A percentile compares a stretch with the other conserved stretches of the same genome.
Evolutionary conservation across 2,888 invertebrate species (phyloP).

Genomic region (Phalangium opilio): DNA sequence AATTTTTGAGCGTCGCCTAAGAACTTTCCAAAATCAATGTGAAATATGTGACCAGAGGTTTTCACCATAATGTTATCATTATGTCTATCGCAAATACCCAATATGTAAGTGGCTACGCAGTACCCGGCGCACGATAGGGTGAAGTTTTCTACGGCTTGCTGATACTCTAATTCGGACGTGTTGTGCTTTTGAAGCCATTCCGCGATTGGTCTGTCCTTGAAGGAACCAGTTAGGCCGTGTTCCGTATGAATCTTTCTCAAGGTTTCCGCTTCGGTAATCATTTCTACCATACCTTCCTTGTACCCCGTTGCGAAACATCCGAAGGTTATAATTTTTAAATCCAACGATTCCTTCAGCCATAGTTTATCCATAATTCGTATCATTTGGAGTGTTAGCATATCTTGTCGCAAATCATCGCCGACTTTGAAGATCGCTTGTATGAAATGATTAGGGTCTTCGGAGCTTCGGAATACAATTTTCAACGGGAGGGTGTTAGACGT

Average conservation of each 20-base stretch:
- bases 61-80: conserved; percentile 99
- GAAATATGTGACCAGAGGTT: conserved; percentile 92
- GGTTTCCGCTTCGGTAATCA: conserved; percentile 88
- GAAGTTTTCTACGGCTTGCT: conserved; percentile 79
- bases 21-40: conserved; percentile 99
- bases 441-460: conserved; percentile 47
- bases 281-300: conserved; percentile 75
- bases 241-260: conserved; percentile 89
- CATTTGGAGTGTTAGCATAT: conserved; percentile 89
- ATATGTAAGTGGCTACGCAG: conserved; percentile 92
- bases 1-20: conserved; percentile 92
- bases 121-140: conserved; percentile 89
- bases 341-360: conserved; percentile 85
- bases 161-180: conserved; percentile 86
- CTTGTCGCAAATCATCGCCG: conserved; percentile 94
- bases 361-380: conserved; percentile 93
- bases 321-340: conserved; percentile 91
- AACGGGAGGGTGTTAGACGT: conserved; percentile 90
- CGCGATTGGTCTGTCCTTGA: conserved; percentile 89
- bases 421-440: conserved; percentile 83
- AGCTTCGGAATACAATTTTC: conserved; percentile 74
- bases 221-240: conserved; percentile 77
- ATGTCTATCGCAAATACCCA: conserved; percentile 95
- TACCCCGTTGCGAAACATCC: conserved; percentile 83
- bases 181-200: conserved; percentile 97